phyloP scores from a whole-genome alignment of 2,888 invertebrate genomes.

The Neria commutata region DNA sequence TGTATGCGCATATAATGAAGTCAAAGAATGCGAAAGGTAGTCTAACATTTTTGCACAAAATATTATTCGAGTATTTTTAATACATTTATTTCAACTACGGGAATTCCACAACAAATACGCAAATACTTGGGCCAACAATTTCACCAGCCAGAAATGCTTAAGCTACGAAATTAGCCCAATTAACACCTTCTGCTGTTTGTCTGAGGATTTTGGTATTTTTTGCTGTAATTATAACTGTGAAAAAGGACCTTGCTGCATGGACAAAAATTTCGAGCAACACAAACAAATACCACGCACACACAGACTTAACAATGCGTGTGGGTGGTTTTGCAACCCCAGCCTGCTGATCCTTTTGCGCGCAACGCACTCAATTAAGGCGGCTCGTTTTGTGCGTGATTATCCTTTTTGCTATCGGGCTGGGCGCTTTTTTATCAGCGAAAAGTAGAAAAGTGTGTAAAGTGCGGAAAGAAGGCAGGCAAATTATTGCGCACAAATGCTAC shows the following conservation, averaged over 20 bases:
- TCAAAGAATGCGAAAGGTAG: background rate
- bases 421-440: too few relatives aligned
- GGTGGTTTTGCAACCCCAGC: background rate
- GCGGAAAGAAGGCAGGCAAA: background rate
- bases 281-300: background rate
- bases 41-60: background rate
- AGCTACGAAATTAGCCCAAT: conserved; percentile 45
- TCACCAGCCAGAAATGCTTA: background rate
- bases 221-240: conserved; percentile 1
- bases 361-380: conserved; percentile 46
- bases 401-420: conserved; percentile 2
- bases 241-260: background rate
- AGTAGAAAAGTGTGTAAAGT: conserved; percentile 28
- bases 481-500: conserved; percentile 1
- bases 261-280: background rate
- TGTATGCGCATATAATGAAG: too few relatives aligned
- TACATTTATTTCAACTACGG: too few relatives aligned
- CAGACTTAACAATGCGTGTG: background rate
- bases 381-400: conserved; percentile 5
- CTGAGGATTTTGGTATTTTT: conserved; percentile 45
- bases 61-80: too few relatives aligned
- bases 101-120: background rate
- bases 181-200: conserved; percentile 45
- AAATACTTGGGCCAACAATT: conserved; percentile 1
- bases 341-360: background rate